phyloP scores from a whole-genome alignment of 2,797 vertebrate genomes.

The Pseudochromis fuscus region DNA sequence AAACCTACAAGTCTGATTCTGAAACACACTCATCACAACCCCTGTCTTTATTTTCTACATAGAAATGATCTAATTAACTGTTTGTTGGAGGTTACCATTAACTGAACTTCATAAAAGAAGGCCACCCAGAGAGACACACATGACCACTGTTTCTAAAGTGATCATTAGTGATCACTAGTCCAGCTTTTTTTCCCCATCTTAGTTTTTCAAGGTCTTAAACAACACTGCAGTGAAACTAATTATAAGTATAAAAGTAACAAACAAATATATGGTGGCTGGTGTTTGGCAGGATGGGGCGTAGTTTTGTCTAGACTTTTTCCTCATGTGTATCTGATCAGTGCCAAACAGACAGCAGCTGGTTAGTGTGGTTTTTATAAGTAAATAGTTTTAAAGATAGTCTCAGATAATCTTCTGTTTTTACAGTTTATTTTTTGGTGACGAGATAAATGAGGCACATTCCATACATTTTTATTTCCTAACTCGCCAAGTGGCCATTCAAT shows the following conservation, averaged over 20 bases:
- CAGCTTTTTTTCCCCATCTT: neutral
- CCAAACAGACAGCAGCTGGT: conserved; percentile 27
- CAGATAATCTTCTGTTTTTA: neutral
- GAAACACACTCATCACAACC: conserved; percentile 16
- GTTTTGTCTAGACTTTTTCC: conserved; percentile 44
- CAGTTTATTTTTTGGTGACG: conserved; percentile 22
- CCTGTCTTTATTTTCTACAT: conserved; percentile 6
- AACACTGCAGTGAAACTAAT: neutral
- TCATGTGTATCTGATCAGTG: conserved; percentile 35
- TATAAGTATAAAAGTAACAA: neutral
- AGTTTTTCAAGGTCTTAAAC: neutral
- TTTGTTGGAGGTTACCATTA: neutral
- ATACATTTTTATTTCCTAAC: neutral
- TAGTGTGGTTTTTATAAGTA: conserved; percentile 26
- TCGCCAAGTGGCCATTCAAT: neutral
- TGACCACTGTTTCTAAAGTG: neutral
- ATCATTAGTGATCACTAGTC: neutral
- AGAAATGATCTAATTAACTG: neutral
- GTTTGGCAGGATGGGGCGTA: neutral
- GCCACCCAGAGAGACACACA: neutral
- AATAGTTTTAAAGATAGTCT: conserved; percentile 18
- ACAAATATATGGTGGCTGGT: conserved; percentile 11
- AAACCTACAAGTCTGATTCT: conserved; percentile 50
- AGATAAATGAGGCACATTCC: neutral
- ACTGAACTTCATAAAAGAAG: neutral